phyloP scores from a whole-genome alignment of 92 coral and sea anemone genomes.

The Phenganax marumi region DNA sequence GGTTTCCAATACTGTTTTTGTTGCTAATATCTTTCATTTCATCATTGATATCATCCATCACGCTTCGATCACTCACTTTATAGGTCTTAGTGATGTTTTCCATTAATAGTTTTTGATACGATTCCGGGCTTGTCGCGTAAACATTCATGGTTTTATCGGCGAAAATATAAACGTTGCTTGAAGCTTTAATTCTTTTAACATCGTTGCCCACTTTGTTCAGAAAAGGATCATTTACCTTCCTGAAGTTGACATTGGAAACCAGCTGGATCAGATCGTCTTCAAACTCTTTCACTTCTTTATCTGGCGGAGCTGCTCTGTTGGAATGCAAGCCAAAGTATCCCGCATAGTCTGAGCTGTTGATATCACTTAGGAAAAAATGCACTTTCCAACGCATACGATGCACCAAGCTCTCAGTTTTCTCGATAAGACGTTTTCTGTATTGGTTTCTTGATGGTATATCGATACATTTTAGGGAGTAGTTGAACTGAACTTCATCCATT shows the following conservation, averaged over 20 bases:
- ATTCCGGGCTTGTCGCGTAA: conserved; percentile 27
- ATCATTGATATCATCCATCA: neutral
- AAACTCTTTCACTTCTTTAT: conserved; percentile 45
- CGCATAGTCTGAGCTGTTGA: neutral
- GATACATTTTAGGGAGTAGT: too few relatives aligned
- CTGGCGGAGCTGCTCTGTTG: conserved; percentile 27
- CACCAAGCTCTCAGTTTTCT: neutral
- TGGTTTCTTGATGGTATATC: too few relatives aligned
- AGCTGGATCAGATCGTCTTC: conserved; percentile 38
- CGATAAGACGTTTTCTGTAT: too few relatives aligned
- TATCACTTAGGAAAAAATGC: neutral
- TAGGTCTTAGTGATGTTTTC: neutral
- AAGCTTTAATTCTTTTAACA: conserved; percentile 33
- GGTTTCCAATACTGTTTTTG: too few relatives aligned
- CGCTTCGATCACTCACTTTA: neutral
- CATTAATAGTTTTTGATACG: conserved; percentile 6
- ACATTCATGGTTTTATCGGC: too few relatives aligned
- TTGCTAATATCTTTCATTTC: too few relatives aligned
- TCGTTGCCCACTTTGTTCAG: conserved; percentile 35
- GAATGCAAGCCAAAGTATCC: conserved; percentile 26
- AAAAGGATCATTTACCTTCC: conserved; percentile 36
- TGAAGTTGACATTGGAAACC: conserved; percentile 48
- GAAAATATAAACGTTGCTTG: conserved; percentile 42
- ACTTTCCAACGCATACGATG: neutral
- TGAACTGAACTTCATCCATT: too few relatives aligned